A percentile compares a stretch with the other conserved stretches of the same genome.
Conservation (phyloP, 2,113 vertebrate genomes). For the Silurus asotus region DNA sequence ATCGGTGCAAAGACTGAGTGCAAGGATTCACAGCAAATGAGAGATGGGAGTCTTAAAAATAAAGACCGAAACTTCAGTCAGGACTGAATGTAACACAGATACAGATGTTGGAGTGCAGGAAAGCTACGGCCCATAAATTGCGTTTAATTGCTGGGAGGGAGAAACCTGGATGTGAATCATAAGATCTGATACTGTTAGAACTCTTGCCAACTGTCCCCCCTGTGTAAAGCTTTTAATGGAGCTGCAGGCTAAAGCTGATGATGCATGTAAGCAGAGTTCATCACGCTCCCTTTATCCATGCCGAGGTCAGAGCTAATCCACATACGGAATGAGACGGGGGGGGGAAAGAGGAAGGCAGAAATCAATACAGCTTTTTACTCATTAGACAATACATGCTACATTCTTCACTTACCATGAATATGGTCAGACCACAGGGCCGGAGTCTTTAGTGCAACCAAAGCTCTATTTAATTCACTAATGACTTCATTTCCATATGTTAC, state of each 20-base stretch:
- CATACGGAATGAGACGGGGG: background rate
- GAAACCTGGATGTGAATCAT: slow-evolving; percentile 46
- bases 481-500: too few relatives aligned
- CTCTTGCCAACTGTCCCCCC: slow-evolving; percentile 39
- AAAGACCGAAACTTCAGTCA: background rate
- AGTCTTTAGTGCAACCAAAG: background rate
- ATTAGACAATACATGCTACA: background rate
- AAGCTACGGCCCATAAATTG: slow-evolving; percentile 41
- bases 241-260: slow-evolving; percentile 39
- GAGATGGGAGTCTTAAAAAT: slow-evolving; percentile 15
- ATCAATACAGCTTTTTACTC: background rate
- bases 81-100: slow-evolving; percentile 15
- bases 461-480: too few relatives aligned
- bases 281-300: slow-evolving; percentile 27
- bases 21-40: slow-evolving; percentile 15
- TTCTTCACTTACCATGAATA: background rate
- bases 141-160: slow-evolving; percentile 44
- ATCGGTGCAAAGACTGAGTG: slow-evolving; percentile 2
- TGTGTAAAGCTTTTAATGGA: slow-evolving; percentile 41
- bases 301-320: background rate
- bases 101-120: slow-evolving; percentile 38
- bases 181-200: slow-evolving; percentile 42
- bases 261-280: slow-evolving; percentile 53
- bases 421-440: background rate
- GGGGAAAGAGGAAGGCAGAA: background rate